phyloP scores from a whole-genome alignment of 2,113 vertebrate species.

The Bothrops jararaca region DNA sequence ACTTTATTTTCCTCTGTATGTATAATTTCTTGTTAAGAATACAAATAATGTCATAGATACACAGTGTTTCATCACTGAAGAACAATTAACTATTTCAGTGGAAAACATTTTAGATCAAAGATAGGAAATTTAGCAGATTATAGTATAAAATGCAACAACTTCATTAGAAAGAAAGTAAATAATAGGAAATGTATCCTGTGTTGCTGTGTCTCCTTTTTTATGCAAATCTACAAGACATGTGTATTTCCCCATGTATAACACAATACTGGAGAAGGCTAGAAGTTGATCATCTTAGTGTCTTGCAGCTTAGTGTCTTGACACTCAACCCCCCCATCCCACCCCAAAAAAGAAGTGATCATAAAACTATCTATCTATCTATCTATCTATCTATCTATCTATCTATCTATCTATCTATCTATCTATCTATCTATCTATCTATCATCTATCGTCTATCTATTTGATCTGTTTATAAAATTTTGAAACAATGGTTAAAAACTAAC shows the following conservation, averaged over 20 bases:
- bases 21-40: neutral
- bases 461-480: no score
- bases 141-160: neutral
- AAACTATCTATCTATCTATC: neutral
- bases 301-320: neutral
- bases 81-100: neutral
- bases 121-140: neutral
- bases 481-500: no score
- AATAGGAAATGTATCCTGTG: neutral
- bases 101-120: neutral
- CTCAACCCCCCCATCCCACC: neutral
- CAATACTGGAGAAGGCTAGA: neutral
- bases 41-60: neutral
- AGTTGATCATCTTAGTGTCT: neutral
- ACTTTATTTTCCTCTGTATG: constrained; percentile 25
- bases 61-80: neutral
- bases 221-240: neutral
- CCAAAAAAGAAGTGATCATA: neutral
- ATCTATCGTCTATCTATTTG: no score
- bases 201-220: neutral
- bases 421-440: no score
- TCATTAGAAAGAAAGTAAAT: neutral
- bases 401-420: no score
- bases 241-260: neutral
- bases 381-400: no score